A percentile compares a stretch with the other conserved stretches of the same genome.
Conservation (phyloP, 2,113 vertebrate genomes). For the Sinocyclocheilus anophthalmus region DNA sequence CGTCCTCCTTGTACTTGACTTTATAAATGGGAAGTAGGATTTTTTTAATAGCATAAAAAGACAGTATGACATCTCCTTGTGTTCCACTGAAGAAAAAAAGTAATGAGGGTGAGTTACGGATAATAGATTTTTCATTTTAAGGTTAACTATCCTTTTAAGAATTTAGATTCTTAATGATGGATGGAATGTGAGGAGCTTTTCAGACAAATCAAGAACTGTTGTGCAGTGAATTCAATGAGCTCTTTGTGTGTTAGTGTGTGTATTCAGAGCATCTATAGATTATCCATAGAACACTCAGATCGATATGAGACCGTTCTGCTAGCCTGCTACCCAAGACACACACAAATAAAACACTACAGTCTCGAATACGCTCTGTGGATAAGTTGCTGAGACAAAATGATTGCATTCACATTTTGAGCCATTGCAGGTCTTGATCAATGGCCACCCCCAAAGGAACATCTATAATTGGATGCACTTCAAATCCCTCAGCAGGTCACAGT, state of each 20-base stretch:
- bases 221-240: not conserved
- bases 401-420: slow-evolving; percentile 23
- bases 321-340: not conserved
- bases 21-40: not conserved
- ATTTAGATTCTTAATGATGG: not conserved
- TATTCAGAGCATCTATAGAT: slow-evolving; percentile 23
- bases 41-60: not conserved
- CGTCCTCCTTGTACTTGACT: not conserved
- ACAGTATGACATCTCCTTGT: not conserved
- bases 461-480: slow-evolving; percentile 26
- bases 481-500: slow-evolving; percentile 21
- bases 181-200: slow-evolving; percentile 1
- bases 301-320: not conserved
- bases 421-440: slow-evolving; percentile 31
- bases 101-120: not conserved
- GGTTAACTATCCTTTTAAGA: not conserved
- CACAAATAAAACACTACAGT: slow-evolving; percentile 10
- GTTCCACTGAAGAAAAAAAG: not conserved
- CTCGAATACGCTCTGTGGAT: not conserved
- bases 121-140: not conserved
- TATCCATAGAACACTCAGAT: slow-evolving; percentile 12
- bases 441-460: slow-evolving; percentile 33
- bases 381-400: not conserved
- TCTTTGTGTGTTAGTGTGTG: not conserved
- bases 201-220: not conserved